A percentile compares a stretch with the other conserved stretches of the same genome.
Evolutionary conservation across 53 echinoderm and acorn worm species (phyloP).

Genomic region (Actinopyga echinites): DNA sequence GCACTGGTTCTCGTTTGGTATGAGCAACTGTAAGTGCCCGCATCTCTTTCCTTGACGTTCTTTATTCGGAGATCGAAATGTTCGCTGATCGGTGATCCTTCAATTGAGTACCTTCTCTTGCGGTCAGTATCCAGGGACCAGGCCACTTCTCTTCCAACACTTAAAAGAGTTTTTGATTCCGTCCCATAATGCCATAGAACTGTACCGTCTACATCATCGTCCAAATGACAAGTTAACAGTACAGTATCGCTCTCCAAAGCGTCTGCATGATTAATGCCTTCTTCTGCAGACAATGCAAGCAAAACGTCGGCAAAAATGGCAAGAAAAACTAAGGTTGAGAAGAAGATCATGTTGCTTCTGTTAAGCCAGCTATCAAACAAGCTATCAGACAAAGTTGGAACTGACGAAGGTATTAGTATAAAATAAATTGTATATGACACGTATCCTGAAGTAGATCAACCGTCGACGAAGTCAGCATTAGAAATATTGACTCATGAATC

Average conservation of each 20-base stretch:
- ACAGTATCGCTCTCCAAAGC: conserved; percentile 3
- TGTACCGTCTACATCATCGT: neutral
- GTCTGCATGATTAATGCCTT: neutral
- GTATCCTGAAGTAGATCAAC: too few species aligned
- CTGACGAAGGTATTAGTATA: too few species aligned
- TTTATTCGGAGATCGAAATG: neutral
- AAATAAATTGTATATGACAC: too few species aligned
- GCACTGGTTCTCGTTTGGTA: neutral
- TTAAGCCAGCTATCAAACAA: too few species aligned
- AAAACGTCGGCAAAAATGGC: too few species aligned
- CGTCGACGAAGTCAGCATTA: too few species aligned
- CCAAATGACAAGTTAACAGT: conserved; percentile 1
- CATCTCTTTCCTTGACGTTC: neutral
- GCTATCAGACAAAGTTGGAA: too few species aligned
- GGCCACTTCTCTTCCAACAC: neutral
- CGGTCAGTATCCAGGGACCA: neutral
- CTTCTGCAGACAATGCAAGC: neutral
- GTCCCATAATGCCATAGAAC: conserved; percentile 5
- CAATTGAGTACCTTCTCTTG: neutral
- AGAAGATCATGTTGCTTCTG: too few species aligned
- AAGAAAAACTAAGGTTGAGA: too few species aligned
- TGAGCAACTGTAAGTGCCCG: neutral
- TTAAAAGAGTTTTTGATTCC: neutral
- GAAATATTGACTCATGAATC: too few species aligned
- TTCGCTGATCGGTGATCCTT: neutral